Percentiles rank a stretch among this genome's conserved stretches.
Conservation (phyloP, 2,888 invertebrate species). For the Drosophila pseudotakahashii region DNA sequence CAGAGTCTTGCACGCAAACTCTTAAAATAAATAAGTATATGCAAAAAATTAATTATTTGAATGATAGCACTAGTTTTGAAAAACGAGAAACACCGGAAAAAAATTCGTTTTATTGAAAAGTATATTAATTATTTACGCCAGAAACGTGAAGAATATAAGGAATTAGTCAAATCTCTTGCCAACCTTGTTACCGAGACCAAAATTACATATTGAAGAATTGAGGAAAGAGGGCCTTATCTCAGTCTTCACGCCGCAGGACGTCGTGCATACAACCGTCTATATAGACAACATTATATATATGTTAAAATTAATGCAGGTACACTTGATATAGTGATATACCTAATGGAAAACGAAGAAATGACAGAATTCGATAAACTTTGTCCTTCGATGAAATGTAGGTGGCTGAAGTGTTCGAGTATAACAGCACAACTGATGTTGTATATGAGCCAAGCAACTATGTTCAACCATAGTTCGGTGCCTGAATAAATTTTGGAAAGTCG, state of each 20-base stretch:
- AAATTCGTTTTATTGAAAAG: conserved; percentile 4
- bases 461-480: no score
- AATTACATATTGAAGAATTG: conserved; percentile 7
- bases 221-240: conserved; percentile 1
- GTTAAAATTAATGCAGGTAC: neutral
- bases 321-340: neutral
- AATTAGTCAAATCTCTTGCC: conserved; percentile 11
- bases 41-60: conserved; percentile 1
- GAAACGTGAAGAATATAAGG: conserved; percentile 9
- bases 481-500: neutral
- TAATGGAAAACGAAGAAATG: neutral
- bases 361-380: neutral
- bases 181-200: conserved; percentile 9
- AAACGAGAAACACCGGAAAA: neutral
- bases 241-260: neutral
- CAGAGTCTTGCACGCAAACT: no score
- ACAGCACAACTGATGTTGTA: no score
- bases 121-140: conserved; percentile 4
- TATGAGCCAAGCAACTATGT: no score
- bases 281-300: neutral
- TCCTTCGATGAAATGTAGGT: neutral
- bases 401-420: no score
- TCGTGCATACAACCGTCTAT: neutral
- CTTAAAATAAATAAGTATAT: neutral
- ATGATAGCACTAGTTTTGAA: neutral